Percentiles rank a stretch among this genome's conserved stretches.
These are phyloP conservation scores for Linnaemya tessellans DNA, from an alignment of 2,888 invertebrate genomes.

Conservation along the genomic window DNA sequence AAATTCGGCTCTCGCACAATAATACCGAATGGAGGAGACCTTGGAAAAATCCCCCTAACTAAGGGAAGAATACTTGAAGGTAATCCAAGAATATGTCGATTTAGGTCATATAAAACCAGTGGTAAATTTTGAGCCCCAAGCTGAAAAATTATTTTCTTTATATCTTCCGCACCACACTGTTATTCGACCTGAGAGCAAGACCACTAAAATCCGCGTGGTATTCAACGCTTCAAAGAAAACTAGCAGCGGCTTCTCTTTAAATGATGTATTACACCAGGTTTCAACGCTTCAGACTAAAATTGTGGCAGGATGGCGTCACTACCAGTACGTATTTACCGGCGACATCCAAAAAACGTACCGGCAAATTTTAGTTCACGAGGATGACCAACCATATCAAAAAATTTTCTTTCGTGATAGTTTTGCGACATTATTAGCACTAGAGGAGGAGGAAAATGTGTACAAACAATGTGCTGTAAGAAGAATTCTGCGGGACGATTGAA, in stretches of 20 bases:
- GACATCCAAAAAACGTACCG: constrained; percentile 73
- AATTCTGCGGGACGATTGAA: too few relatives aligned
- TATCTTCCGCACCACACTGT: constrained; percentile 53
- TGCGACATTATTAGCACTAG: constrained; percentile 45
- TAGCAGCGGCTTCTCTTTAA: constrained; percentile 54
- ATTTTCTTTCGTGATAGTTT: constrained; percentile 53
- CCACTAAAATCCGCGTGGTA: constrained; percentile 67
- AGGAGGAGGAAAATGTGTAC: too few relatives aligned
- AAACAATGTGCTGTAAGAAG: constrained; percentile 51
- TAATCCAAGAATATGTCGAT: constrained; percentile 13
- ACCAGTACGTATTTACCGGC: constrained; percentile 66
- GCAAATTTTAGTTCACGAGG: constrained; percentile 58
- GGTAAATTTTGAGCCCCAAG: not conserved
- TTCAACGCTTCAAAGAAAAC: constrained; percentile 70
- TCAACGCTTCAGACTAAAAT: constrained; percentile 61
- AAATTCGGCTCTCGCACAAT: not conserved
- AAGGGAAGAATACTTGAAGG: not conserved
- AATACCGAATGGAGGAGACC: not conserved
- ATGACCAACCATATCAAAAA: constrained; percentile 63
- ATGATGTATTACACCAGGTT: constrained; percentile 60
- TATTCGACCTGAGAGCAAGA: constrained; percentile 52
- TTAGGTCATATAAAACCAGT: constrained; percentile 3
- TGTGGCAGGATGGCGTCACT: constrained; percentile 53
- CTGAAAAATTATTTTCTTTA: constrained; percentile 4
- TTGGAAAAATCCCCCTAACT: not conserved